A percentile compares a stretch with the other conserved stretches of the same genome.
These are phyloP conservation scores for Clarias laeviceps DNA, from an alignment of 2,797 vertebrate species.

Conservation along the genomic window DNA sequence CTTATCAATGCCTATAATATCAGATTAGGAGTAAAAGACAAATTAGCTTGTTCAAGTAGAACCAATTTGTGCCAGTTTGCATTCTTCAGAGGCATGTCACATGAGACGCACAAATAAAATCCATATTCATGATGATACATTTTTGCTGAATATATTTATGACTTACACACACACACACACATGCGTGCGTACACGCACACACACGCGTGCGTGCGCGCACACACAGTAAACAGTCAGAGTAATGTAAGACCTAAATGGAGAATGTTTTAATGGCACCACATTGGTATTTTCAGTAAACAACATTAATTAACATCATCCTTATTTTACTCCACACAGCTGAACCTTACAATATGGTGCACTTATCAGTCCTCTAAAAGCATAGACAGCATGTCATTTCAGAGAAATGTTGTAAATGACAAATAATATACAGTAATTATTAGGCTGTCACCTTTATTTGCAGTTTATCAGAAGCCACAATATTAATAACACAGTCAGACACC, in stretches of 20 bases:
- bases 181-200: neutral
- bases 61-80: constrained; percentile 24
- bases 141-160: neutral
- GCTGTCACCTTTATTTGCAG: neutral
- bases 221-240: neutral
- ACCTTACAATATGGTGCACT: neutral
- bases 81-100: constrained; percentile 18
- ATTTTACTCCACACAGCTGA: neutral
- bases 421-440: neutral
- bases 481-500: neutral
- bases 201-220: neutral
- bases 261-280: neutral
- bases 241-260: neutral
- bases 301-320: constrained; percentile 2
- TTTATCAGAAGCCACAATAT: neutral
- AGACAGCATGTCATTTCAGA: neutral
- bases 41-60: constrained; percentile 69
- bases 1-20: constrained; percentile 65
- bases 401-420: neutral
- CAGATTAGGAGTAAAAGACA: constrained; percentile 72
- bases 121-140: constrained; percentile 8
- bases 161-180: neutral
- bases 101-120: constrained; percentile 12
- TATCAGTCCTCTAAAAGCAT: neutral
- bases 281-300: neutral